Base-by-base conservation (phyloP, 1,140 invertebrate species). In the Drosophila baimaii region DNA sequence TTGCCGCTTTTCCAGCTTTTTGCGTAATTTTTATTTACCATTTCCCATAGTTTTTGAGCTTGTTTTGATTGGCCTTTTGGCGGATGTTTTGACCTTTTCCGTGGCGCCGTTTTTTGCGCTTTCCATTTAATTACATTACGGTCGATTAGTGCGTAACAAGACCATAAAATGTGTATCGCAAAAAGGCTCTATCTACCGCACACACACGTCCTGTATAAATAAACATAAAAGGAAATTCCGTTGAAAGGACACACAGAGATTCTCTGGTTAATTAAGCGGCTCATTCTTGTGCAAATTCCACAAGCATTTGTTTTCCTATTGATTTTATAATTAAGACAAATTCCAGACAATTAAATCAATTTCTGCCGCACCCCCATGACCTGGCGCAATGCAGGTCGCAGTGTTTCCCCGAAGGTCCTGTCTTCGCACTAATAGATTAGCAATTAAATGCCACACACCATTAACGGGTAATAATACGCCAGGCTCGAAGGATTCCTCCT, bases 371-470 rank as follows among this genome's bases (percentile, higher is more conserved):
- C 49, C 12, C 12, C 27, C 78, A 54, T 46, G 75, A 78, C 69
- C 64, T 61, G 54, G 37, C 13, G 9, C 44, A 75, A 75, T 74
- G 52, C 44, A 44, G 31, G 51, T 52, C 29, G 19, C 1, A 52
- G 29, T 21, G 0, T 21, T 52, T 21, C 49, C 58, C 70, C 56
- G 55, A 66, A 81, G 47, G 68, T 31, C 62, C 27, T 56, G 46
- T 43, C 58, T 51, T 51, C 35, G 29, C 69, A 66, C 74, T 77
- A 88, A 89, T 86, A 83, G 83, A 80, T 86, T 86, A 80, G 78
- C 84, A 86, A 86, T 86, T 83, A 89, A 83, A 83, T 79, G 80
- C 84, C 84, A 88, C 64, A 77, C 76, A 66, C 84, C 81, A 86
- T 86, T 86, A 89, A 83, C 80, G 83, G 33, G 71, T 80, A 86